Percentiles rank a stretch among this genome's conserved stretches.
Conservation (phyloP, 1,140 invertebrate species). For the Papilio polyxenes region DNA sequence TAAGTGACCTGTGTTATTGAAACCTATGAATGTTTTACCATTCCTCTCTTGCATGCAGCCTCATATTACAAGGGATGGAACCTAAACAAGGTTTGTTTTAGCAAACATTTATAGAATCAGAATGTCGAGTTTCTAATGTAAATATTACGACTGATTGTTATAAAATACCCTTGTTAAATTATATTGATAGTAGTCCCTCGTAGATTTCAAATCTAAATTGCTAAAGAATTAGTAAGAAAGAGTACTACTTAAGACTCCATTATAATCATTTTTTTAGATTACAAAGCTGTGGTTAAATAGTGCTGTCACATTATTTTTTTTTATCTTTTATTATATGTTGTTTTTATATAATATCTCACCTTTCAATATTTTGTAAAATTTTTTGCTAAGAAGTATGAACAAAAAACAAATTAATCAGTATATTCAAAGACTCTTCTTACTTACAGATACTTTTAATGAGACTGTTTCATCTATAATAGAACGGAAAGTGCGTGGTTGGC, state of each 20-base stretch:
- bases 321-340: not conserved
- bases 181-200: not conserved
- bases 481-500: conserved; percentile 75
- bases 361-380: not conserved
- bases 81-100: conserved; percentile 72
- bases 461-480: conserved; percentile 75
- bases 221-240: not conserved
- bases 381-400: not conserved
- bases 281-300: not conserved
- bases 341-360: too few relatives aligned
- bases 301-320: not conserved
- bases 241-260: not conserved
- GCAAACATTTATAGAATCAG: conserved; percentile 26
- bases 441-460: conserved; percentile 73
- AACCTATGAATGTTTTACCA: conserved; percentile 58
- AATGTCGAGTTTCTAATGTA: not conserved
- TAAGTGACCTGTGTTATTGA: conserved; percentile 30
- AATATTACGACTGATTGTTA: conserved; percentile 17
- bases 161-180: not conserved
- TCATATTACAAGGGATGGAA: conserved; percentile 72
- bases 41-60: conserved; percentile 76
- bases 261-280: not conserved
- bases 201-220: not conserved
- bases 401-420: not conserved
- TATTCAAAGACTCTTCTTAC: conserved; percentile 22